These are phyloP conservation scores for Parus major DNA, from an alignment of 2,113 vertebrate genomes.

Conservation along the genomic window DNA sequence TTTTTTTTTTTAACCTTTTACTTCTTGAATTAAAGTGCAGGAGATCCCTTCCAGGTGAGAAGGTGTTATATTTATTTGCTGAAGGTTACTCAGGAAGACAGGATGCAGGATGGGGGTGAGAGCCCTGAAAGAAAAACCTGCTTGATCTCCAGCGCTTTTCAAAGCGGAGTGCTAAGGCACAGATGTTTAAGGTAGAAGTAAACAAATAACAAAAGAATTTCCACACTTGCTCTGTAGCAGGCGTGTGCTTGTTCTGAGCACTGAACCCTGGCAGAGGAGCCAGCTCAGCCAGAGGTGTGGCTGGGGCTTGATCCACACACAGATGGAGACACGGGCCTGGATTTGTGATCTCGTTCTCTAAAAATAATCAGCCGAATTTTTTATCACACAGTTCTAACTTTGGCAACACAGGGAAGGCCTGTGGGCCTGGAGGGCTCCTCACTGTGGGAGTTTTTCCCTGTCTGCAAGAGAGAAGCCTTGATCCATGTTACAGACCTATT, in stretches of 20 bases:
- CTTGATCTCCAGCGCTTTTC: neutral
- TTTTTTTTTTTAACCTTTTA: slow-evolving; percentile 61
- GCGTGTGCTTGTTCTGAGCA: neutral
- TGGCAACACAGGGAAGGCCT: neutral
- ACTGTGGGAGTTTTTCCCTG: rapidly evolving
- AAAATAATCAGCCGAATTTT: neutral
- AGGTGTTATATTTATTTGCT: neutral
- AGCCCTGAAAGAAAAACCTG: neutral
- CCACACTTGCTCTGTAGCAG: neutral
- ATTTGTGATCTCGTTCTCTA: neutral
- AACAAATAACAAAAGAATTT: slow-evolving; percentile 46
- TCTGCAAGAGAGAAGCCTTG: neutral
- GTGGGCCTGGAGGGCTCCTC: neutral
- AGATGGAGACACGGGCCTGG: rapidly evolving
- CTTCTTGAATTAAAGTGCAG: slow-evolving; percentile 47
- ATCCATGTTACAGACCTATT: rapidly evolving
- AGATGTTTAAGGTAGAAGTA: slow-evolving; percentile 6
- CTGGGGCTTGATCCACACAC: neutral
- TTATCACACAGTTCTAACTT: rapidly evolving
- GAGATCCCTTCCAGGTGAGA: slow-evolving; percentile 32
- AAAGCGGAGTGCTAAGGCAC: neutral
- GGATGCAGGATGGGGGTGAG: neutral
- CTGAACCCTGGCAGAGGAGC: neutral
- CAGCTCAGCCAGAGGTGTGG: neutral
- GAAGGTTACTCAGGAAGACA: neutral